phyloP scores from a whole-genome alignment of 2,113 vertebrate genomes.

The Ancistrus triradiatus region DNA sequence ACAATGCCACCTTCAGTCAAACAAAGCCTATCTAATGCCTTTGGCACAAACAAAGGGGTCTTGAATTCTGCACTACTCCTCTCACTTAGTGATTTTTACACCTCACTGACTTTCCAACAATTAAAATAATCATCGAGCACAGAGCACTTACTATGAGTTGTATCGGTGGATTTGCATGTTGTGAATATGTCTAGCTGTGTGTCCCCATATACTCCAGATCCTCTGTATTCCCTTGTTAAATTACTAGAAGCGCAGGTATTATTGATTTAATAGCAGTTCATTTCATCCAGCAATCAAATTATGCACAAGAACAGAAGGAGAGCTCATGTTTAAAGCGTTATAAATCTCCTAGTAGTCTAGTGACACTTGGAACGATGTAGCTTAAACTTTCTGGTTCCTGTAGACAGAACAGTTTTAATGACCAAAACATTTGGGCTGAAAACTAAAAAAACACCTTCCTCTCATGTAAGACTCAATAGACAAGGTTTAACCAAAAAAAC shows the following conservation, averaged over 20 bases:
- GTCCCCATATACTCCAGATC: constrained; percentile 27
- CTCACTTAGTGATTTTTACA: constrained; percentile 75
- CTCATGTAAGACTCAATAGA: neutral
- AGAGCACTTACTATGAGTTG: constrained; percentile 69
- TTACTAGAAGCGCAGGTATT: constrained; percentile 38
- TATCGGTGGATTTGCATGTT: constrained; percentile 64
- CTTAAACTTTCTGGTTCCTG: neutral
- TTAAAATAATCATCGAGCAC: constrained; percentile 77
- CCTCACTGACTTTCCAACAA: constrained; percentile 76
- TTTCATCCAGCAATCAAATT: constrained; percentile 32
- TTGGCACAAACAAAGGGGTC: constrained; percentile 81
- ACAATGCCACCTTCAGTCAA: constrained; percentile 52
- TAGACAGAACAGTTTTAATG: neutral
- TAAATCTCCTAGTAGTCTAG: neutral
- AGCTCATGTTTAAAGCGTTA: constrained; percentile 13
- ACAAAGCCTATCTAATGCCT: constrained; percentile 71
- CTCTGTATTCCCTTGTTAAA: constrained; percentile 38
- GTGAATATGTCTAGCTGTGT: constrained; percentile 33
- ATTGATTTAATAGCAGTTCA: constrained; percentile 43
- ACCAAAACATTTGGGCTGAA: too few species aligned
- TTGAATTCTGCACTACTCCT: constrained; percentile 67
- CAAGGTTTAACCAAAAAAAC: constrained; percentile 21
- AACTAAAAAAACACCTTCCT: too few species aligned
- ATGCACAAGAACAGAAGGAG: neutral
- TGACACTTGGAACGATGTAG: neutral